These are phyloP conservation scores for Siderastrea siderea DNA, from an alignment of 92 coral and sea anemone species.

Conservation along the genomic window DNA sequence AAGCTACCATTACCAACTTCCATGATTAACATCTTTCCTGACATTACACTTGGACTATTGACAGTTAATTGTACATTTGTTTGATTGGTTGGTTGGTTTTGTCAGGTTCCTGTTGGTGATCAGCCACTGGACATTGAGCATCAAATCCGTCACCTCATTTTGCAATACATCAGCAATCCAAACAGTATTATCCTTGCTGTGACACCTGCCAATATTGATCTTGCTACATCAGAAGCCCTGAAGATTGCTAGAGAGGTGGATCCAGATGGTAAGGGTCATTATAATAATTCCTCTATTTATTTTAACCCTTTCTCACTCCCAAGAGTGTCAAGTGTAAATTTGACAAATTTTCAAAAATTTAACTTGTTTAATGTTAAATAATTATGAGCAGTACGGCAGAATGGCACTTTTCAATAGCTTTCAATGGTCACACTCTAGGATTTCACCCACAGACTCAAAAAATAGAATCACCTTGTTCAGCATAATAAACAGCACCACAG, in stretches of 20 bases:
- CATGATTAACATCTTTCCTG: too few species aligned
- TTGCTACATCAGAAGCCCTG: slow-evolving; percentile 98
- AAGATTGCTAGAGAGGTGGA: slow-evolving; percentile 97
- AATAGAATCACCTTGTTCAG: too few species aligned
- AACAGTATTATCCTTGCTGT: slow-evolving; percentile 96
- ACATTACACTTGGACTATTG: too few species aligned
- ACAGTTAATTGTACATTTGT: background rate
- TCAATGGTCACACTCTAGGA: too few species aligned
- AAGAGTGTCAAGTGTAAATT: background rate
- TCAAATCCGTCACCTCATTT: slow-evolving; percentile 92
- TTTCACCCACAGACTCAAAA: too few species aligned
- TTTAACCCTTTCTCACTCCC: background rate
- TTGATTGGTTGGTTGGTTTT: background rate
- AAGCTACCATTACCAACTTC: too few species aligned
- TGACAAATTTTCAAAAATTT: too few species aligned
- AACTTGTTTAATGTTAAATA: too few species aligned
- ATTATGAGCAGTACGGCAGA: too few species aligned
- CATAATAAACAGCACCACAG: too few species aligned
- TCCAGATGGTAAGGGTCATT: slow-evolving; percentile 85
- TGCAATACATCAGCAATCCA: slow-evolving; percentile 95
- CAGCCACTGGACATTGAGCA: slow-evolving; percentile 97
- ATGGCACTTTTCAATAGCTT: too few species aligned
- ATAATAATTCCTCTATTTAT: background rate
- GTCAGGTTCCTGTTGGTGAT: slow-evolving; percentile 98
- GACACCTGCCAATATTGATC: slow-evolving; percentile 97